Base-by-base conservation (phyloP, 2,113 vertebrate genomes). In the Ovibos moschatus region DNA sequence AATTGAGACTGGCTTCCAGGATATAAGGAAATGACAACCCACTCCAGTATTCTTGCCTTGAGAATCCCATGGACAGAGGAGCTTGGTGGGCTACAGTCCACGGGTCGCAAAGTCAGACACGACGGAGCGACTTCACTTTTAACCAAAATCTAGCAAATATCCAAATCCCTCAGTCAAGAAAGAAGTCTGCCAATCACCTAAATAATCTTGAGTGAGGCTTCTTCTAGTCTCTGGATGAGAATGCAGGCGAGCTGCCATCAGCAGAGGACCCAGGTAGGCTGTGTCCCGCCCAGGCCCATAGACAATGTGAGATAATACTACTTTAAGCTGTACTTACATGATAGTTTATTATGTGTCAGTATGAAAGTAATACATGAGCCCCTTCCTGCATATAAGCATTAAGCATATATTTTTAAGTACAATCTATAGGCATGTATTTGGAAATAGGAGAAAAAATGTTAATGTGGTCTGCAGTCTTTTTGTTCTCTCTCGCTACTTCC, bases 401-500 rank as follows among this genome's bases (percentile, higher is more conserved):
- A 47, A 6, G 7, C 5, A 36, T 76, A 21, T 45, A 47, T 62
- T 88, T 95, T 82, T 57, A 62, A 85, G 36, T 71, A 4, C n/a
- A 93, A 47, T 53, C 15, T 74, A 7, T 14, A 36, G 50, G n/a
- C 51, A n/a, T 58, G 15, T 47, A 83, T 36, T 89, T 95, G 2
- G 1, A 88, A 82, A 85, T 15, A 6, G 11, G 62, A 60, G 7
- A 57, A 83, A 76, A 76, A 82, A 4, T 25, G 27, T 84, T 55
- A 17, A 11, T 58, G 40, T 17, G 62, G 14, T 13, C 40, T 87
- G 1, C 60, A 6, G 30, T 86, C 91, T 67, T 91, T 55, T 93
- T 67, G 36, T 55, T 33, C 43, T 43, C 5, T 5, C n/a, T 3
- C 0, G 2, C 3, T 60, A 2, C 2, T 55, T 76, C 19, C 0